Base-by-base conservation (phyloP, 1,140 invertebrate genomes). In the Caenorhabditis tropicalis region DNA sequence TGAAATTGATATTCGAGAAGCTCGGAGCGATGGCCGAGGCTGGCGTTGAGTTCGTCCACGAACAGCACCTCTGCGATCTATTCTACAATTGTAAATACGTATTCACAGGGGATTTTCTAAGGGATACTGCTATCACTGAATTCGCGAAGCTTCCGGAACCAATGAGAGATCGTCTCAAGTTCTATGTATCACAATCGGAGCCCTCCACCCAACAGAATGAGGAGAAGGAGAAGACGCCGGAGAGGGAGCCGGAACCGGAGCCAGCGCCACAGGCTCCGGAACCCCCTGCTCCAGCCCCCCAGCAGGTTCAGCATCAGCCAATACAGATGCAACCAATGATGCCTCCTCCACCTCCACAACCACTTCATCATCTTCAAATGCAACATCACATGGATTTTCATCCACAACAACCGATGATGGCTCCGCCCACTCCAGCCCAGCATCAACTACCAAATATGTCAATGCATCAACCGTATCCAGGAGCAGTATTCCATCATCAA, bases 71-170 rank as follows among this genome's bases (percentile, higher is more conserved):
- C 16, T 87, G 86, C 51, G 86, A 87, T 82, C 27, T 87, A 1
- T 58, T 87, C 24, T 87, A 87, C 65, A 86, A 87, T 49, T 43
- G 81, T 15, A 87, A 87, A 82, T 87, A 87, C 43, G 33, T 81
- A n/a, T 87, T 81, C 49, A 39, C 82, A 12, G 86, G 86, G 7
- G 84, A 87, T 43, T 39, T 60, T n/a, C 21, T 86, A 10, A 79
- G 46, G 10, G 29, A 81, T 7, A 82, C 87, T 6, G 82, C 82
- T 1, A 70, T 39, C 1, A 31, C 48, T 12, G 48, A 49, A n/a
- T 31, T 86, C 19, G 48, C 53, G 19, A 84, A 81, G 70, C 39
- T 84, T 3, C 70, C 70, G 4, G 36, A 36, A 39, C 19, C 3
- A 27, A 51, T 84, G 74, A 36, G 70, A 31, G 83, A 79, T 15